Percentiles rank a stretch among this genome's conserved stretches.
These are phyloP conservation scores for Zelleria hepariella DNA, from an alignment of 2,888 invertebrate genomes.

Conservation along the genomic window DNA sequence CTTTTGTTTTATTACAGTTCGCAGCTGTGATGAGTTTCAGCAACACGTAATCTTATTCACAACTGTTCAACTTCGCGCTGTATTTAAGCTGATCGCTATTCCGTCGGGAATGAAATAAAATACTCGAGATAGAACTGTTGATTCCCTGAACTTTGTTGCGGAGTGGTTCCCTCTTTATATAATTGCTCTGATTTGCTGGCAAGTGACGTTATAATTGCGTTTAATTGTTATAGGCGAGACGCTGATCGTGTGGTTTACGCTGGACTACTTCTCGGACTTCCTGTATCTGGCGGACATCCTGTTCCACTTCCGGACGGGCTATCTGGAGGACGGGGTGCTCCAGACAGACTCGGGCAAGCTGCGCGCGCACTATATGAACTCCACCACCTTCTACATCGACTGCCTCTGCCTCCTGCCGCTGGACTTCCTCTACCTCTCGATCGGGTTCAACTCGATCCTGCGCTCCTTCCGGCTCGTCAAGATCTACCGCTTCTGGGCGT, in stretches of 20 bases:
- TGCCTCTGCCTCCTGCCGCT: constrained; percentile 97
- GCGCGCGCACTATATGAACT: constrained; percentile 98
- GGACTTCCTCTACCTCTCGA: constrained; percentile 97
- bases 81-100: constrained; percentile 5
- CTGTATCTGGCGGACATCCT: constrained; percentile 96
- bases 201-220: constrained; percentile 4
- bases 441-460: constrained; percentile 96
- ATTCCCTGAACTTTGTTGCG: neutral
- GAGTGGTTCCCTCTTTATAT: neutral
- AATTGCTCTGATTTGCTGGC: neutral
- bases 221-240: constrained; percentile 79
- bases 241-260: constrained; percentile 93
- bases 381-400: constrained; percentile 97
- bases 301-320: constrained; percentile 98
- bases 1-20: constrained; percentile 35
- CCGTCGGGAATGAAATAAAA: neutral
- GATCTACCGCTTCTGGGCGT: constrained; percentile 98
- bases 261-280: constrained; percentile 97
- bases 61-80: constrained; percentile 21
- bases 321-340: constrained; percentile 96
- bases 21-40: constrained; percentile 28
- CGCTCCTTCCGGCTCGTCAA: constrained; percentile 96
- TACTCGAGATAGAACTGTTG: neutral
- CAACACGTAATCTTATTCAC: constrained; percentile 30
- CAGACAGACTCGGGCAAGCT: constrained; percentile 96